Percentiles rank a stretch among this genome's conserved stretches.
These are phyloP conservation scores for Oryzias dopingdopingensis DNA, from an alignment of 2,797 vertebrate genomes.

Conservation along the genomic window DNA sequence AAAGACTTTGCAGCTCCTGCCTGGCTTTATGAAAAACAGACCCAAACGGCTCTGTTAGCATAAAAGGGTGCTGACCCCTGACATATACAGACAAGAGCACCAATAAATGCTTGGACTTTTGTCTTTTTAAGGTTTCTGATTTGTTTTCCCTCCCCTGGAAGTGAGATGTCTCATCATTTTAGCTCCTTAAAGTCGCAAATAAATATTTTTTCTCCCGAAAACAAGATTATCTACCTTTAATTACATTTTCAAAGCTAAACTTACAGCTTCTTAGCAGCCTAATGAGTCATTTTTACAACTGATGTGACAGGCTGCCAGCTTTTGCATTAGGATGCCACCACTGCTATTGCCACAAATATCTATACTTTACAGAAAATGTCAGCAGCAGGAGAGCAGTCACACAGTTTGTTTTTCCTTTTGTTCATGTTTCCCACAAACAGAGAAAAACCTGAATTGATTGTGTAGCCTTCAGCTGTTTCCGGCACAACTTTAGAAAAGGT, in stretches of 20 bases:
- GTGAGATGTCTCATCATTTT: too few relatives aligned
- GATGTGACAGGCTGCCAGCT: conserved; percentile 12
- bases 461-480: conserved; percentile 7
- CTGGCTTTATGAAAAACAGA: too few relatives aligned
- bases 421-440: neutral
- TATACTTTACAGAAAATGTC: conserved; percentile 2
- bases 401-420: conserved; percentile 1
- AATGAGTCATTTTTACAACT: conserved; percentile 16
- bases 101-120: too few relatives aligned
- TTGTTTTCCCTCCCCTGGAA: too few relatives aligned
- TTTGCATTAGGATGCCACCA: conserved; percentile 10
- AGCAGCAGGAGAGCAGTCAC: neutral
- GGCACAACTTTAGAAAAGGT: conserved; percentile 14
- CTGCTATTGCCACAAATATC: conserved; percentile 3
- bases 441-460: conserved; percentile 5
- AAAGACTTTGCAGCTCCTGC: too few relatives aligned
- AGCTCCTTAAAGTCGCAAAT: too few relatives aligned
- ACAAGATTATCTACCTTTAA: too few relatives aligned
- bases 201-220: too few relatives aligned
- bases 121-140: too few relatives aligned
- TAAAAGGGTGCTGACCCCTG: too few relatives aligned
- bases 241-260: neutral
- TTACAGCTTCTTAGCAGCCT: conserved; percentile 2
- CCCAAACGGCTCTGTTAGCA: too few relatives aligned
- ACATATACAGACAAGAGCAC: too few relatives aligned